Conservation (phyloP, 2,888 invertebrate species). For the Amphimallon solstitiale region DNA sequence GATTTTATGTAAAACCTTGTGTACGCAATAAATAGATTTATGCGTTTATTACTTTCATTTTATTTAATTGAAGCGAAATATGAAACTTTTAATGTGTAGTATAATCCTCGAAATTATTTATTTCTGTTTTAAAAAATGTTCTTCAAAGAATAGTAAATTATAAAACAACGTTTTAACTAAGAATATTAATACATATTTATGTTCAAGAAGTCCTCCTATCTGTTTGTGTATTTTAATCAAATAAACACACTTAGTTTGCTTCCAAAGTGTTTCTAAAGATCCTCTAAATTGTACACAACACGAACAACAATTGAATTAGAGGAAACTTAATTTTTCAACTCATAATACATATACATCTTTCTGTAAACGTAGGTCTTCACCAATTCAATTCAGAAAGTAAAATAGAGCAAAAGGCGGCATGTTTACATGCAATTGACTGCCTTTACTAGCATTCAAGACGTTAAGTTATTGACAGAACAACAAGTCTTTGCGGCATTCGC, state of each 20-base stretch:
- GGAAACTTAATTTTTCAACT: slow-evolving; percentile 14
- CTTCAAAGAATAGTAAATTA: no score
- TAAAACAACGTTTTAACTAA: no score
- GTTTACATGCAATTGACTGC: slow-evolving; percentile 47
- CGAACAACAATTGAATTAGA: slow-evolving; percentile 13
- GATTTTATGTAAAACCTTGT: no score
- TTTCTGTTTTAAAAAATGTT: no score
- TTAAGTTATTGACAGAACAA: slow-evolving; percentile 48
- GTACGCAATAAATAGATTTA: no score
- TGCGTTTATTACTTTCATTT: no score
- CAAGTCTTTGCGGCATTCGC: slow-evolving; percentile 48
- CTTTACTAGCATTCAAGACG: slow-evolving; percentile 46
- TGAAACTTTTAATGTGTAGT: no score
- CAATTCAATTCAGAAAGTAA: not conserved
- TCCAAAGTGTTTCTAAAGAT: slow-evolving; percentile 4
- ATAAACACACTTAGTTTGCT: slow-evolving; percentile 4
- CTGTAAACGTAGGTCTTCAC: not conserved
- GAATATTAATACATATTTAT: no score
- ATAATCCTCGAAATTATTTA: no score
- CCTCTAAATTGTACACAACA: not conserved
- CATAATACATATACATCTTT: not conserved
- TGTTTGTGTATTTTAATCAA: not conserved
- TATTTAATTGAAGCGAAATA: no score
- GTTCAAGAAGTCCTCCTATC: no score
- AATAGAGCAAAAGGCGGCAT: slow-evolving; percentile 40